Percentiles rank a stretch among this genome's conserved stretches.
These are phyloP conservation scores for Hydractinia echinata DNA, from an alignment of 30 jellyfish, hydroid and myxozoan species.

Conservation along the genomic window DNA sequence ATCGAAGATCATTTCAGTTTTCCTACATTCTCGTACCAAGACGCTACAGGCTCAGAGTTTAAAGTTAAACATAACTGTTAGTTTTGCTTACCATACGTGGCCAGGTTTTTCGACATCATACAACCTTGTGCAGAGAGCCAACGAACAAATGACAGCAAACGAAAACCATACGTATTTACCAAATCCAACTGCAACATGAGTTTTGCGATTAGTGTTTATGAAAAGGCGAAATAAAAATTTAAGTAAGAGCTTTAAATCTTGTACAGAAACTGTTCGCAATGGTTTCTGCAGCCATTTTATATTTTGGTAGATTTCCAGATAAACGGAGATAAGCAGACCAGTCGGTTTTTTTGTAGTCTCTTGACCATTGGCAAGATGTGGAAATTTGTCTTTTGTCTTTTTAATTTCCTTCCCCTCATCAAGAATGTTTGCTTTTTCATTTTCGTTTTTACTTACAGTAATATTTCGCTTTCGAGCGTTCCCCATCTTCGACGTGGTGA, in stretches of 20 bases:
- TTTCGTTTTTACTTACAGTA: neutral
- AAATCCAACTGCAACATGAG: constrained; percentile 15
- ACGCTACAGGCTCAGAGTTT: too few species aligned
- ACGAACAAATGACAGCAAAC: constrained; percentile 16
- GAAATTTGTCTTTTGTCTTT: neutral
- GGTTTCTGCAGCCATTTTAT: neutral
- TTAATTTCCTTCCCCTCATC: neutral
- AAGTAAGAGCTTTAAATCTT: neutral
- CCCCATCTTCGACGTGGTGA: neutral
- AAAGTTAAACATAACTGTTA: too few species aligned
- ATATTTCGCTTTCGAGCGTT: constrained; percentile 18
- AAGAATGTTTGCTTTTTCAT: neutral
- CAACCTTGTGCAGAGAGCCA: constrained; percentile 38
- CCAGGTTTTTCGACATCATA: constrained; percentile 44
- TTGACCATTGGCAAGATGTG: neutral
- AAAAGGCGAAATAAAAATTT: neutral
- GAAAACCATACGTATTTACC: constrained; percentile 20
- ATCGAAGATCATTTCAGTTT: too few species aligned
- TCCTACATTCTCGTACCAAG: too few species aligned
- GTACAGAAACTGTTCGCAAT: neutral
- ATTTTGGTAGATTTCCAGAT: constrained; percentile 1
- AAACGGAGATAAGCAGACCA: neutral
- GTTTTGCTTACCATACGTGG: constrained; percentile 53
- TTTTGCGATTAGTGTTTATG: neutral
- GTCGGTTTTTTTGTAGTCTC: constrained; percentile 10